Conservation (phyloP, 2,888 invertebrate genomes). For the Panopea generosa region DNA sequence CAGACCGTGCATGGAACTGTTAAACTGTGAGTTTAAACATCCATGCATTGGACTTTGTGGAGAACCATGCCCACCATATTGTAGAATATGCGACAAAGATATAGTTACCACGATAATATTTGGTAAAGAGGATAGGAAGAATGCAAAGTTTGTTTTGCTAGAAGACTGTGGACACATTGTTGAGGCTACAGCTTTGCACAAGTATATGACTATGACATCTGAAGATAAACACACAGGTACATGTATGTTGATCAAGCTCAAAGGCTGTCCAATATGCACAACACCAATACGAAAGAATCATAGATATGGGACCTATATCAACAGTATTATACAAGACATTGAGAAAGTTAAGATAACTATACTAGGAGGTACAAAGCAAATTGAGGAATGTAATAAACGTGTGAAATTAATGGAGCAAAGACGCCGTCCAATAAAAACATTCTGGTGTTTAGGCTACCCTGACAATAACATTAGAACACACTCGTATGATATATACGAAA, state of each 20-base stretch:
- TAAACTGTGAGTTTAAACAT: constrained; percentile 86
- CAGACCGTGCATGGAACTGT: constrained; percentile 79
- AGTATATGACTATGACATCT: constrained; percentile 84
- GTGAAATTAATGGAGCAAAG: no score
- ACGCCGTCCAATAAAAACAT: no score
- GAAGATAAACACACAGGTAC: constrained; percentile 81
- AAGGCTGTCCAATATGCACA: constrained; percentile 88
- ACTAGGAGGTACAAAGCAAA: no score
- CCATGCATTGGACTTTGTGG: constrained; percentile 90
- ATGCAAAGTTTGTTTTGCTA: constrained; percentile 85
- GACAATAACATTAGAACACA: no score
- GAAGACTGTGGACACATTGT: constrained; percentile 82
- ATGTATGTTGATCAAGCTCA: constrained; percentile 69
- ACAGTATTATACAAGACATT: constrained; percentile 82
- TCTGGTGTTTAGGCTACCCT: no score
- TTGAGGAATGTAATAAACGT: no score
- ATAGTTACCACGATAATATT: constrained; percentile 84
- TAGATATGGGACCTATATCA: constrained; percentile 87
- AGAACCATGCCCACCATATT: constrained; percentile 89
- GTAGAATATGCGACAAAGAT: constrained; percentile 87
- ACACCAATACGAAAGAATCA: constrained; percentile 87
- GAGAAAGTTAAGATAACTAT: constrained; percentile 74
- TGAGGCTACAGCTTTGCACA: constrained; percentile 83
- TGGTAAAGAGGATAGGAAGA: constrained; percentile 87
- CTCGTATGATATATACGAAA: no score